phyloP scores from a whole-genome alignment of 2,113 vertebrate genomes.

The Gallinago media region DNA sequence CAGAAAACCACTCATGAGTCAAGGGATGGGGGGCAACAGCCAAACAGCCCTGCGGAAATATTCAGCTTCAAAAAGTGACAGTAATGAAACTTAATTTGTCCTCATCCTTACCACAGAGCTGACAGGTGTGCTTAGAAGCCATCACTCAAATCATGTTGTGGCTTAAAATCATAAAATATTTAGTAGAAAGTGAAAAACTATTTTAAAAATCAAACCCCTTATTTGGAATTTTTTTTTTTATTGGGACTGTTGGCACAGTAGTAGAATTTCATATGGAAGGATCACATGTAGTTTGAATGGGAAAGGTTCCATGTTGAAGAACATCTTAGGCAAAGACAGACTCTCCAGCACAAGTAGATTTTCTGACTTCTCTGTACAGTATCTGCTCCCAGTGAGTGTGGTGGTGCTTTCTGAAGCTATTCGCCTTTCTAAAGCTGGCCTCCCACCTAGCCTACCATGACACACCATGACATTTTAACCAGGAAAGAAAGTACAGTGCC shows the following conservation, averaged over 20 bases:
- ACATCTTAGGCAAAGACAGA: neutral
- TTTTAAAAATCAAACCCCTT: neutral
- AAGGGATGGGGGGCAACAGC: neutral
- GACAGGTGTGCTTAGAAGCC: neutral
- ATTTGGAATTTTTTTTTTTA: neutral
- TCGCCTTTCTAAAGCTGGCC: neutral
- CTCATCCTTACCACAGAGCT: neutral
- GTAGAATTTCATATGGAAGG: neutral
- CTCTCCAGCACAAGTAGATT: neutral
- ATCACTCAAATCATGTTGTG: accelerated
- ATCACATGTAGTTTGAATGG: neutral
- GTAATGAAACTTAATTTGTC: neutral
- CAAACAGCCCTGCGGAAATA: neutral
- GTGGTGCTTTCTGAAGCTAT: neutral
- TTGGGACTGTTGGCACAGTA: neutral
- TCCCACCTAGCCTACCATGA: neutral
- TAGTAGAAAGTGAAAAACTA: neutral
- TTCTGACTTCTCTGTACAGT: neutral
- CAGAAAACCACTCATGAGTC: neutral
- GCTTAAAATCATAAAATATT: neutral
- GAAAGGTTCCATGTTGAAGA: neutral
- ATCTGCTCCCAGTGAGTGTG: neutral
- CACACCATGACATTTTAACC: neutral
- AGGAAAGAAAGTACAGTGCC: neutral
- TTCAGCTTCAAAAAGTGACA: neutral